Evolutionary conservation across 2,797 vertebrate genomes (phyloP).

Genomic region (Lophotriccus pileatus): DNA sequence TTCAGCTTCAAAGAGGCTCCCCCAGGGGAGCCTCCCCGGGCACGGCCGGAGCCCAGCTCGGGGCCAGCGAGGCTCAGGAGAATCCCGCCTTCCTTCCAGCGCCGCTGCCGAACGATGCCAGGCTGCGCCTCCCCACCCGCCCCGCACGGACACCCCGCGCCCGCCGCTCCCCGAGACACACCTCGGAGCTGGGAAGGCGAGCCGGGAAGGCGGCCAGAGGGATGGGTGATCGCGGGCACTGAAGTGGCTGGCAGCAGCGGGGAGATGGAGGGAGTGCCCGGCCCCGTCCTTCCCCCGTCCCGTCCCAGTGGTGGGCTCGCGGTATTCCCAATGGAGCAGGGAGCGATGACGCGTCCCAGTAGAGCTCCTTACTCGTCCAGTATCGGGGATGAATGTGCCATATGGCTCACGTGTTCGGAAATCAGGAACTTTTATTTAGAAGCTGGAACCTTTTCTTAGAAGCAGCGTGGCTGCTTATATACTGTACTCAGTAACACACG

Average conservation of each 20-base stretch:
- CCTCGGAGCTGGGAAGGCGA: not conserved
- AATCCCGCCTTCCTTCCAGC: accelerated
- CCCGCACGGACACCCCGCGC: too few relatives aligned
- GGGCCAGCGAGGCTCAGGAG: not conserved
- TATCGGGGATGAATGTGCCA: too few relatives aligned
- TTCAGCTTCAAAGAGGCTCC: accelerated
- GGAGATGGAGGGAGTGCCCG: not conserved
- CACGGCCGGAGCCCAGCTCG: too few relatives aligned
- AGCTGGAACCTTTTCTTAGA: too few relatives aligned
- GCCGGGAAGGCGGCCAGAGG: too few relatives aligned
- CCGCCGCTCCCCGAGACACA: too few relatives aligned
- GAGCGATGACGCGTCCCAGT: not conserved
- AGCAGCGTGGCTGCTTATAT: too few relatives aligned
- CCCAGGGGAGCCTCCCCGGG: too few relatives aligned
- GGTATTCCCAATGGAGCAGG: not conserved
- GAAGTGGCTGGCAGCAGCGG: not conserved
- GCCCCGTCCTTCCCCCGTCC: not conserved
- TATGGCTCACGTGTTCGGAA: too few relatives aligned
- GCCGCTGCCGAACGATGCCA: too few relatives aligned
- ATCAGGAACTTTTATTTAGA: too few relatives aligned
- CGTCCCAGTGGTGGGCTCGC: not conserved
- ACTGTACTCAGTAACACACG: too few relatives aligned
- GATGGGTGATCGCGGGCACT: not conserved
- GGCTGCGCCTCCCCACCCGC: not conserved
- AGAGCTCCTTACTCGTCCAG: not conserved